Percentiles rank a stretch among this genome's conserved stretches.
Conservation (phyloP, 2,113 vertebrate genomes). For the Peucedramus taeniatus region DNA sequence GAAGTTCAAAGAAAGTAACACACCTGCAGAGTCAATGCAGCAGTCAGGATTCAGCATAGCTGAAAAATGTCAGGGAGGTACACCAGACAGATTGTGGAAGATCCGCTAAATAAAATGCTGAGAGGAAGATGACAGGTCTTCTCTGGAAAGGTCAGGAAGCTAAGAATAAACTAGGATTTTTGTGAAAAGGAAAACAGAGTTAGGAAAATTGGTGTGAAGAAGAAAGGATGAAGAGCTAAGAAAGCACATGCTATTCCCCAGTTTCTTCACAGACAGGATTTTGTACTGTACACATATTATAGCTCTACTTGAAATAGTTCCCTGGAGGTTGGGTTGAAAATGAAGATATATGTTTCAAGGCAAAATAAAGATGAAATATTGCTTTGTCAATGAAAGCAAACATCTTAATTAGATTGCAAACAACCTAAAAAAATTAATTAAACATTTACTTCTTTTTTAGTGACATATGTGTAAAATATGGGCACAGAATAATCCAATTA, state of each 20-base stretch:
- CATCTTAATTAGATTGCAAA: constrained; percentile 7
- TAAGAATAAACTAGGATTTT: constrained; percentile 18
- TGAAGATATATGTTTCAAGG: neutral
- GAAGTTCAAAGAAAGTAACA: neutral
- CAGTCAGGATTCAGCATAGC: neutral
- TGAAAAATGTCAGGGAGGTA: neutral
- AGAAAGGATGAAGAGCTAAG: neutral
- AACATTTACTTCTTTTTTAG: neutral
- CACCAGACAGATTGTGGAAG: neutral
- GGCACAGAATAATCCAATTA: neutral
- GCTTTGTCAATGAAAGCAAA: neutral
- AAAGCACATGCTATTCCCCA: neutral
- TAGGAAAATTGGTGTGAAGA: constrained; percentile 25
- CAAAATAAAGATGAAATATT: constrained; percentile 1
- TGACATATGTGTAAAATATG: neutral
- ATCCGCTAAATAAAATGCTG: neutral
- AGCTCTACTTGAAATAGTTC: neutral
- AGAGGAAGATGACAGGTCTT: neutral
- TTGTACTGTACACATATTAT: neutral
- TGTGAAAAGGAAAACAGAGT: neutral
- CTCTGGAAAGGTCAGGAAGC: constrained; percentile 33
- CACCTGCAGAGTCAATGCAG: neutral
- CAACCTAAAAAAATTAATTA: neutral
- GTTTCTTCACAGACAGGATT: neutral
- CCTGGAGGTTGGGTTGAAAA: neutral